Conservation (phyloP, 2,888 invertebrate genomes). For the Stictocephala bisonia region DNA sequence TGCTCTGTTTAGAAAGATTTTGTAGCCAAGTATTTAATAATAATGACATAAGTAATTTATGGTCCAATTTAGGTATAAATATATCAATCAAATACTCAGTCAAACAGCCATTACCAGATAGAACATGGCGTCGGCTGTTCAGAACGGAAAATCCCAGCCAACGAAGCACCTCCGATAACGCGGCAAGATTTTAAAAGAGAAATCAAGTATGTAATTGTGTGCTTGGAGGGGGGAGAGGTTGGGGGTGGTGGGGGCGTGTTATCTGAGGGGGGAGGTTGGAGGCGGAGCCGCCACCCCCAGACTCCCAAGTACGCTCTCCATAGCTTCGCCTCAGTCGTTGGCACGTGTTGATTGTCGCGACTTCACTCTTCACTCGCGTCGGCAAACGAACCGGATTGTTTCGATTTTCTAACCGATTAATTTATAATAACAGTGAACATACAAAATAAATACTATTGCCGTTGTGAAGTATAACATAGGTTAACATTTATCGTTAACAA, state of each 20-base stretch:
- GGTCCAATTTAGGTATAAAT: too few relatives aligned
- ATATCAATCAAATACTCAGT: too few relatives aligned
- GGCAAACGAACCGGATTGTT: background rate
- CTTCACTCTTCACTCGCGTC: background rate
- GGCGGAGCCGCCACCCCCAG: constrained; percentile 56
- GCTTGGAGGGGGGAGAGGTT: constrained; percentile 52
- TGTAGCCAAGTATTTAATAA: too few relatives aligned
- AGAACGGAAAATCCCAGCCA: constrained; percentile 32
- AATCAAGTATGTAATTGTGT: constrained; percentile 45
- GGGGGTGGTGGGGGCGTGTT: constrained; percentile 57
- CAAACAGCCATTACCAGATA: too few relatives aligned
- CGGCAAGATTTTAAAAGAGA: constrained; percentile 38
- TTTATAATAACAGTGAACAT: background rate
- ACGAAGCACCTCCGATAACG: constrained; percentile 29
- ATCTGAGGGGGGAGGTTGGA: constrained; percentile 61
- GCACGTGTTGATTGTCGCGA: background rate
- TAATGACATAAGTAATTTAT: too few relatives aligned
- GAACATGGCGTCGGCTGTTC: constrained; percentile 18
- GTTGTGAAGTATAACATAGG: background rate
- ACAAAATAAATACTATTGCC: background rate
- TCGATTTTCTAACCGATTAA: background rate
- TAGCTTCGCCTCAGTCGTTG: background rate
- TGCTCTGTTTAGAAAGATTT: too few relatives aligned
- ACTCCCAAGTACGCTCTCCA: constrained; percentile 11
- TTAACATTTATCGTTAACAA: too few relatives aligned